Percentiles rank a stretch among this genome's conserved stretches.
These are phyloP conservation scores for Pristionchus arcanus DNA, from an alignment of 2,888 invertebrate species.

Conservation along the genomic window DNA sequence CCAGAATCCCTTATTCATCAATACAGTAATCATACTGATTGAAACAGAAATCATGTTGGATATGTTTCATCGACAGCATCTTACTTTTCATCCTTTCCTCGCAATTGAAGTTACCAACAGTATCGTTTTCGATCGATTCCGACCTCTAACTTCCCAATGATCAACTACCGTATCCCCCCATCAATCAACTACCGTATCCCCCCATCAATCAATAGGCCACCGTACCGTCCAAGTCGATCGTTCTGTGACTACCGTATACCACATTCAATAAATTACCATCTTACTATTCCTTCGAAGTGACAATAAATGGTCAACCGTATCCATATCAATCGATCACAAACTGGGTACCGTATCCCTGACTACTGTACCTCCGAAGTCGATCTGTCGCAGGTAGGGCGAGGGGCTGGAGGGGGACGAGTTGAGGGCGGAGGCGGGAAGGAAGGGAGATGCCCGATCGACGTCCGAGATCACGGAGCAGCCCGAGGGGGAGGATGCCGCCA, in stretches of 20 bases:
- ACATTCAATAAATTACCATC: neutral
- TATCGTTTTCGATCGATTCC: too few relatives aligned
- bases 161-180: too few relatives aligned
- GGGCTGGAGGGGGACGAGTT: conserved; percentile 6
- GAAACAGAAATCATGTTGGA: too few relatives aligned
- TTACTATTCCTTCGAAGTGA: neutral
- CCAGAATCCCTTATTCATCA: too few relatives aligned
- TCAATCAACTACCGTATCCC: neutral
- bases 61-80: too few relatives aligned
- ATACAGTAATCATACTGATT: neutral
- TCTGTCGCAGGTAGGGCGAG: conserved; percentile 20
- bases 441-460: neutral
- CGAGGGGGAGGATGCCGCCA: conserved; percentile 27
- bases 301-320: neutral
- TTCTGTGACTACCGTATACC: too few relatives aligned
- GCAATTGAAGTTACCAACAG: too few relatives aligned
- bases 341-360: neutral
- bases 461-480: conserved; percentile 11
- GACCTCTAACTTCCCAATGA: too few relatives aligned
- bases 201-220: too few relatives aligned
- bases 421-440: conserved; percentile 41
- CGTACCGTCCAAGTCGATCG: too few relatives aligned
- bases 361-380: conserved; percentile 18
- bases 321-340: neutral
- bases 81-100: too few relatives aligned